Base-by-base conservation (phyloP, 2,888 invertebrate species). In the Conus canariensis region DNA sequence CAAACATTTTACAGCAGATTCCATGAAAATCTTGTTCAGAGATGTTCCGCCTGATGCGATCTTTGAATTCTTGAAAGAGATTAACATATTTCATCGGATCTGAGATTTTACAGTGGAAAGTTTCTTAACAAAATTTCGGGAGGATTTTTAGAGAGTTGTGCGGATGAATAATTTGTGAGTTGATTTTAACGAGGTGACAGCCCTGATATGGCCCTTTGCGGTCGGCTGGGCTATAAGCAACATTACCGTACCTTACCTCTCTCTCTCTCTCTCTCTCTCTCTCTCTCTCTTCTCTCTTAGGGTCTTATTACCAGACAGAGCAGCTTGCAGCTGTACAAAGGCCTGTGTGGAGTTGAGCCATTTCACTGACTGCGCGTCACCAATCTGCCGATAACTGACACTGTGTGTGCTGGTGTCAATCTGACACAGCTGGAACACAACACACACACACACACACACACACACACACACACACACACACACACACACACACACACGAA, bases 221-320 rank as follows among this genome's bases (percentile, higher is more conserved):
- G 30, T 30, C 30, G 30, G 30, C 30, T 2, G 30, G 30, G 30
- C 30, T 30, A 2, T 30, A 30, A 30, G 30, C 30, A 9, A 6
- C 80, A 10, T 12, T 80, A 30, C 30, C 80, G 2, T 45, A 45
- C 80, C 30, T 45, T 82, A 56, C 16, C 19, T 82, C 82, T 56
- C 58, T 82, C 82, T 19, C 58, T 82, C 82, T 10, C 56, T 56
- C 82, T 82, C 56, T 58, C 58, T 45, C 45, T 74, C 74, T 74
- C 74, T n/a, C 74, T 74, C 74, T 74, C 74, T 74, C 74, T 74
- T 60, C 74, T 74, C 74, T n/a, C 74, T 74, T n/a, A 5, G 12
- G 9, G 12, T 64, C 60, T 64, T 64, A 64, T 86, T 86, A 82
- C 82, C 82, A 58, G 82, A 22, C 12, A 82, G 25, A 82, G 14